phyloP scores from a whole-genome alignment of 1,140 invertebrate species.

The Probaryconus sp. region DNA sequence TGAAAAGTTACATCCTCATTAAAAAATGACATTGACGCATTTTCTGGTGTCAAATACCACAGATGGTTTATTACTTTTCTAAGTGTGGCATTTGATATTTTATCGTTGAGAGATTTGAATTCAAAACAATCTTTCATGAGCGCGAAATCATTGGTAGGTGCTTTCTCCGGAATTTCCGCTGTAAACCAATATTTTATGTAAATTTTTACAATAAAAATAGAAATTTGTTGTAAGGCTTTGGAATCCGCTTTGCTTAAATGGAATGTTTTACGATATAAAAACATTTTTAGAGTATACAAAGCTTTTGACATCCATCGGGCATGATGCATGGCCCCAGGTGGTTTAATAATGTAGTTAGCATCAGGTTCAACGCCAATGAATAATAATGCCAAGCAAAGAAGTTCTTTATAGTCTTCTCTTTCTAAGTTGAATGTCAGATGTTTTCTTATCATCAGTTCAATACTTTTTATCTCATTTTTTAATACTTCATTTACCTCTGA shows the following conservation, averaged over 20 bases:
- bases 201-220: too few relatives aligned
- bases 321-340: neutral
- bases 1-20: neutral
- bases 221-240: too few relatives aligned
- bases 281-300: too few relatives aligned
- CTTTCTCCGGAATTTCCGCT: too few relatives aligned
- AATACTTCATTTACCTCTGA: neutral
- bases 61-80: conserved; percentile 12
- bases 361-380: neutral
- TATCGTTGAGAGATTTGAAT: conserved; percentile 1
- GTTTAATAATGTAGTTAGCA: neutral
- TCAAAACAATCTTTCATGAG: too few relatives aligned
- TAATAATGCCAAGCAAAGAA: neutral
- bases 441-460: neutral
- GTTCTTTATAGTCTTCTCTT: too few relatives aligned
- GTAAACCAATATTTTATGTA: too few relatives aligned
- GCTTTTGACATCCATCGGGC: too few relatives aligned
- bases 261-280: too few relatives aligned
- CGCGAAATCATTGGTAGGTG: too few relatives aligned
- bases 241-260: too few relatives aligned
- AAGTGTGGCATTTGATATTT: conserved; percentile 9
- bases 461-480: neutral
- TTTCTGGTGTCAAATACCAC: conserved; percentile 17
- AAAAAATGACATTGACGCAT: conserved; percentile 25
- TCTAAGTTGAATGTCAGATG: neutral